These are phyloP conservation scores for Heliconius nattereri DNA, from an alignment of 1,140 invertebrate genomes.

Conservation along the genomic window DNA sequence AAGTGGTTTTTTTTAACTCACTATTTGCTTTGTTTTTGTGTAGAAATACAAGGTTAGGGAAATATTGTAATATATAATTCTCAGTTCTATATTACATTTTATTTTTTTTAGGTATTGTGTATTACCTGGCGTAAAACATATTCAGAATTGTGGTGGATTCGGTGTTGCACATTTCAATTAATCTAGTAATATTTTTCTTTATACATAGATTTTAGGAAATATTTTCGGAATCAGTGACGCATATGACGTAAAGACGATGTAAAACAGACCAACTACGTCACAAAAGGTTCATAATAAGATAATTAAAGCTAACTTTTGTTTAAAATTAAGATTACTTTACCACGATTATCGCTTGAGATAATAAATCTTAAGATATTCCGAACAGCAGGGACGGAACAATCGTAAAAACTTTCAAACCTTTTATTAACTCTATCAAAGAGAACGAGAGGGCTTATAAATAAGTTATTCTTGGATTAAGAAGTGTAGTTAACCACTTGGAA, in stretches of 20 bases:
- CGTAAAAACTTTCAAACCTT: slow-evolving; percentile 29
- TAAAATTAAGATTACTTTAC: slow-evolving; percentile 1
- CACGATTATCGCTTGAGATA: background rate
- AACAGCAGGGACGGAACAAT: slow-evolving; percentile 19
- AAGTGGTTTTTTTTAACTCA: background rate
- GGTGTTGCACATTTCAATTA: background rate
- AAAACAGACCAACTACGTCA: background rate
- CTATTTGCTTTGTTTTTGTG: too few species aligned
- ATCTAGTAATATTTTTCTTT: background rate
- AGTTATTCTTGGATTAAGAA: background rate
- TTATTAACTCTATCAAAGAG: background rate
- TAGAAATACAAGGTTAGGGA: too few species aligned
- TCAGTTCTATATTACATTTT: background rate
- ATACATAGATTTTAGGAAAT: background rate
- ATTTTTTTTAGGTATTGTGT: background rate
- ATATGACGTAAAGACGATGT: too few species aligned
- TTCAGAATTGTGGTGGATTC: too few species aligned
- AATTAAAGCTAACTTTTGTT: background rate
- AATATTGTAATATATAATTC: too few species aligned
- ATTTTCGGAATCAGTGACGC: too few species aligned
- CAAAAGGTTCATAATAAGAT: background rate
- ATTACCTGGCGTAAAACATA: too few species aligned
- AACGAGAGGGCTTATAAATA: background rate
- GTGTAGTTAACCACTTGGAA: background rate
- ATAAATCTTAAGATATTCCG: slow-evolving; percentile 8